Base-by-base conservation (phyloP, 2,797 vertebrate genomes). In the Acrocephalus scirpaceus region DNA sequence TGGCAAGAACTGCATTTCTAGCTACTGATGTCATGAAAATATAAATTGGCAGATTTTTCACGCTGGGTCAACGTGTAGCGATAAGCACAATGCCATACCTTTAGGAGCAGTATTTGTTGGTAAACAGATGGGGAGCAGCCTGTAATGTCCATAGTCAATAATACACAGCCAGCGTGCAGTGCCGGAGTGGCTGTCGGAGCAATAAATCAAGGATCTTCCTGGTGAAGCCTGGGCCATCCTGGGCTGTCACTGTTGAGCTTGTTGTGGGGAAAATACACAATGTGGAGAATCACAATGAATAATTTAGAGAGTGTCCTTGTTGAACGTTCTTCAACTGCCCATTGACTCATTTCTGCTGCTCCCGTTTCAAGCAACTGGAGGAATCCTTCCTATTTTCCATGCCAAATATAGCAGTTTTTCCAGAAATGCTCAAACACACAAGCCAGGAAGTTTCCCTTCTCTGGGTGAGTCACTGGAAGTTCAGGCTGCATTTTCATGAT, bases 401-500 rank as follows among this genome's bases (percentile, higher is more conserved):
- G 96, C 95, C 95, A 95, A 96, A 96, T 96, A 94, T 96, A 96
- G 96, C 95, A 92, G 86, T 96, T 96, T 96, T 96, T 95, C 94
- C 95, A 96, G 92, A 96, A 97, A 95, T 93, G 94, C 76, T 96
- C 57, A 15, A 93, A 88, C 40, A 79, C 67, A 93, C 79, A 76
- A 94, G 85, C 91, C 96, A 96, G 95, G 95, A 96, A 96, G 92
- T 96, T 97, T 96, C 92, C 95, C 40, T 95, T 96, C 79, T 81
- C 92, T 34, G 87, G 5, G 53, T 94, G 95, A 97, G 92, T 95
- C 95, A 95, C 87, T 92, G 95, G 96, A 96, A 97, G 96, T 96
- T 97, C 95, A 97, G 95, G 90, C 90, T 95, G 88, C 92, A 90
- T 85, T 92, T 95, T 92, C 83, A 60, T 27, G 76, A 73, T 90